These are phyloP conservation scores for Nemotelus pantherinus DNA, from an alignment of 2,888 invertebrate genomes.

Conservation along the genomic window DNA sequence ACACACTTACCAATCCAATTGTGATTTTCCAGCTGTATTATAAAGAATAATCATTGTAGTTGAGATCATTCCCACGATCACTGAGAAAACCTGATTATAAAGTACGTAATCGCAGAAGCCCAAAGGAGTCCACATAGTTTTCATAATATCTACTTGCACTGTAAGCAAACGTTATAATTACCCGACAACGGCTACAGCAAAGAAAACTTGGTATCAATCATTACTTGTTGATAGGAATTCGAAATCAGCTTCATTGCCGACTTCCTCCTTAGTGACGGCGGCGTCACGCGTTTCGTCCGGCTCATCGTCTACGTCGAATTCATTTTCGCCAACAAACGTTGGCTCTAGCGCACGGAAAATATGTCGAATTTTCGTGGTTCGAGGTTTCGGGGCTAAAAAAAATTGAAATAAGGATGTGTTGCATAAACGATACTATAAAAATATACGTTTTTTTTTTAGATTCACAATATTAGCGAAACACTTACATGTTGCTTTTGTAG, in stretches of 20 bases:
- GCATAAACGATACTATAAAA: neutral
- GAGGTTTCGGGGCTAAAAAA: neutral
- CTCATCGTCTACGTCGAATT: conserved; percentile 40
- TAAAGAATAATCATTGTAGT: conserved; percentile 57
- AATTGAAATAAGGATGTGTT: neutral
- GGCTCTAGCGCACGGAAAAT: conserved; percentile 12
- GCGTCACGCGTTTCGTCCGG: conserved; percentile 41
- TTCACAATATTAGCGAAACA: too few species aligned
- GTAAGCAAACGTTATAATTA: conserved; percentile 15
- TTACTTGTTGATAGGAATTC: conserved; percentile 57
- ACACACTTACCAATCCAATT: conserved; percentile 57
- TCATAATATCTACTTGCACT: conserved; percentile 58
- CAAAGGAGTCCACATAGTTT: conserved; percentile 57
- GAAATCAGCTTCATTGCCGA: conserved; percentile 56
- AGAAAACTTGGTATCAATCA: conserved; percentile 32
- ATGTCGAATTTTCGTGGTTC: conserved; percentile 10
- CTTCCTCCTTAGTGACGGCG: conserved; percentile 52
- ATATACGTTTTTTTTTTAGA: neutral
- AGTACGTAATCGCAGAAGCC: conserved; percentile 58
- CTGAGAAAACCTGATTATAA: conserved; percentile 59
- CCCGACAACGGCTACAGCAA: neutral
- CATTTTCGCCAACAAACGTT: conserved; percentile 43
- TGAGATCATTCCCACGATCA: conserved; percentile 60
- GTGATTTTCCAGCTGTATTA: conserved; percentile 57
- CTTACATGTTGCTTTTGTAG: too few species aligned